A percentile compares a stretch with the other conserved stretches of the same genome.
Conservation (phyloP, 2,113 vertebrate species). For the Boulengeromyrus knoepffleri region DNA sequence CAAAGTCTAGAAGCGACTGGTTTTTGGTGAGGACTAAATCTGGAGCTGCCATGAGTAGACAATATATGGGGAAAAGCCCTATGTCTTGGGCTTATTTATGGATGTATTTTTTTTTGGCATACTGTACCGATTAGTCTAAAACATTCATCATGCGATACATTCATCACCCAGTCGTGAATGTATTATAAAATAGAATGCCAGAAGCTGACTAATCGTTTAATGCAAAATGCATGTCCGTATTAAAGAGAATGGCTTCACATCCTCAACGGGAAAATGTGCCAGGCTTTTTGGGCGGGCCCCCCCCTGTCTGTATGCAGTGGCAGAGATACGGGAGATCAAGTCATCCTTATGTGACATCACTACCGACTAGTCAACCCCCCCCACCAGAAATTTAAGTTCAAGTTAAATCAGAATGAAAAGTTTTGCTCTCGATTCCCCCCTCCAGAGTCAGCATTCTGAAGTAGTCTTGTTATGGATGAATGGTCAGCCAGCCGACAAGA, state of each 20-base stretch:
- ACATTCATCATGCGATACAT: background rate
- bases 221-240: background rate
- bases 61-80: background rate
- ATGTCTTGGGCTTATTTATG: background rate
- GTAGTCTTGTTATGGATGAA: constrained; percentile 18
- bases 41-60: background rate
- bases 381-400: background rate
- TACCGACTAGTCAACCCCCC: background rate
- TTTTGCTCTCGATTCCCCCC: background rate
- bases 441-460: background rate
- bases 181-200: background rate
- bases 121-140: background rate
- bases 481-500: constrained; percentile 5
- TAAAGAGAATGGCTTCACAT: background rate
- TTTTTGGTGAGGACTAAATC: background rate
- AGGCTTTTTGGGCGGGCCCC: background rate
- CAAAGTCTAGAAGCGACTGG: background rate
- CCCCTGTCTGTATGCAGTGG: background rate
- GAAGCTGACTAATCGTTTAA: background rate
- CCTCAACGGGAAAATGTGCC: background rate
- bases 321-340: background rate
- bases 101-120: background rate
- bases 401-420: background rate
- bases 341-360: background rate
- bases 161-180: background rate